Evolutionary conservation across 2,113 vertebrate genomes (phyloP), one percentile per base, ranked within the genome.

Genomic region (Rostratula benghalensis): DNA sequence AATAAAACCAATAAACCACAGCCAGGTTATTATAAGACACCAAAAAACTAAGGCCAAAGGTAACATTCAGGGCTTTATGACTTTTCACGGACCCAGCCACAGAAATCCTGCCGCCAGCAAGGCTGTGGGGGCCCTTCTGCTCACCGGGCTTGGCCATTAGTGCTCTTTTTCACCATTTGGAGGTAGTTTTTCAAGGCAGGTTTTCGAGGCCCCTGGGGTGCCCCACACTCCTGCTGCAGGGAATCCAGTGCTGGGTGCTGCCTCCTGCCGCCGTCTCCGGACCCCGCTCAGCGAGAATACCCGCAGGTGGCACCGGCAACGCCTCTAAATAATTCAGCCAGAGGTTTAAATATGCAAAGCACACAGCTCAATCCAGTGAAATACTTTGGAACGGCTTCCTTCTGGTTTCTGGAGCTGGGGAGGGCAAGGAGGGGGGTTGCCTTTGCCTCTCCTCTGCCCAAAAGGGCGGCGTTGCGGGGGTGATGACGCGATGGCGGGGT

Each of bases 171-270:
- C 41, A 45, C 43, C 60, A 35, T 74, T 41, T 7, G 1, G 1
- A 57, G 79, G 50, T 23, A 22, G 31, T 68, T 50, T 76, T 70
- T 56, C 18, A 25, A 46, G 68, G 61, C 30, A 70, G 63, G 7
- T 56, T 60, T 43, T 35, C 5, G 7, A 74, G 39, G 45, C 19
- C 30, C 4, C 13, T 0, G 1, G 46, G 50, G n/a, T 70, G 59
- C 89, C 43, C 16, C 53, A 9, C 0, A 60, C 0, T 0, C 35
- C 57, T n/a, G 41, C 28, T 7, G 1, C 2, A 4, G 43, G 11
- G 48, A 24, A 24, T n/a, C 31, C 23, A 9, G 16, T 23, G 27
- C 39, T 24, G 64, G 33, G 33, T 37, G 50, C 57, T 61, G 12
- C 18, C 17, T 82, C 41, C 69, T 78, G 43, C 7, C 37, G 3